Evolutionary conservation across 2,888 invertebrate species (phyloP).

Genomic region (Epinotia ramella): DNA sequence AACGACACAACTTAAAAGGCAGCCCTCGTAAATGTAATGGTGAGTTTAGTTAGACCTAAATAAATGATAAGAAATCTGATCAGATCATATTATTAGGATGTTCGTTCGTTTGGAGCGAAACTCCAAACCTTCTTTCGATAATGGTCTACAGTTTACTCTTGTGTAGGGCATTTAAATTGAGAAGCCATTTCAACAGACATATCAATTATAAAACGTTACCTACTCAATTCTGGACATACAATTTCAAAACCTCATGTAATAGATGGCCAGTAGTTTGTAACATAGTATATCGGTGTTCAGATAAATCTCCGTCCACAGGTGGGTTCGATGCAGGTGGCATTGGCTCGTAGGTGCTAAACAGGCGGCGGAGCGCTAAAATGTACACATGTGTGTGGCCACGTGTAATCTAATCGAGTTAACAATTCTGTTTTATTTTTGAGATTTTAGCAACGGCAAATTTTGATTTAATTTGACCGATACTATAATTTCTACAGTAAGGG

Average conservation of each 20-base stretch:
- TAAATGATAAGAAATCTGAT: not conserved
- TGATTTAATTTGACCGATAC: not conserved
- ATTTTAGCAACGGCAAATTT: not conserved
- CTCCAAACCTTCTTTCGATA: not conserved
- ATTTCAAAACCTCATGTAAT: constrained; percentile 6
- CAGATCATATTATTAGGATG: not conserved
- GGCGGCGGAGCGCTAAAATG: constrained; percentile 51
- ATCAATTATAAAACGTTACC: not conserved
- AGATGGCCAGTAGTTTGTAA: not conserved
- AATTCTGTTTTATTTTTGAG: not conserved
- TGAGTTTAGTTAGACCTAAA: not conserved
- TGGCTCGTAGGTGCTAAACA: constrained; percentile 40
- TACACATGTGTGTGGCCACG: not conserved
- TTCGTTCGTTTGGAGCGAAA: not conserved
- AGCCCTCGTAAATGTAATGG: no score
- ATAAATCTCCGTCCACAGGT: constrained; percentile 32
- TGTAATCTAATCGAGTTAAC: not conserved
- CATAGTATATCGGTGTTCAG: constrained; percentile 19
- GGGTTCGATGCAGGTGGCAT: constrained; percentile 41
- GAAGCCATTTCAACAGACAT: not conserved
- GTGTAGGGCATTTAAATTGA: not conserved
- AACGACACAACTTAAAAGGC: no score
- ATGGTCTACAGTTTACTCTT: no score
- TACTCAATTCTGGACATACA: not conserved
- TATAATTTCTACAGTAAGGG: not conserved